phyloP scores from a whole-genome alignment of 37 sponge, comb jelly and placozoan species.

The Spongilla lacustris region DNA sequence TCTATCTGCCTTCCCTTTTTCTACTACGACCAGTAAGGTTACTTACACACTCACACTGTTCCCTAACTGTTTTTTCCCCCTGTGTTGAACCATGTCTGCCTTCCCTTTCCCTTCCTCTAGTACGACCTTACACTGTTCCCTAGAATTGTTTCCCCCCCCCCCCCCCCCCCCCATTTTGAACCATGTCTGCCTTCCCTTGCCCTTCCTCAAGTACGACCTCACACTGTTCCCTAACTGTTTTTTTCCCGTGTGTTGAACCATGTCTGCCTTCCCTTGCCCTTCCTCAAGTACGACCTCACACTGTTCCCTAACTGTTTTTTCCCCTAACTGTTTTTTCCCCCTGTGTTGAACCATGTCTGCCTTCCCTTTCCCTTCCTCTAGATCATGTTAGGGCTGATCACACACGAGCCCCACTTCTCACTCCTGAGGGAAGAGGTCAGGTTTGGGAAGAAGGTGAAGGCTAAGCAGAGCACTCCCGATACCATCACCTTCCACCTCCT shows the following conservation, averaged over 20 bases:
- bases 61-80: background rate
- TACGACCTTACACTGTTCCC: no score
- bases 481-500: conserved; percentile 94
- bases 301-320: no score
- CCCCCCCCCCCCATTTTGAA: background rate
- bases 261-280: no score
- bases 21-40: no score
- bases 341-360: background rate
- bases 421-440: conserved; percentile 94
- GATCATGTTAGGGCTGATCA: conserved; percentile 92
- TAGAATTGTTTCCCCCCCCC: no score
- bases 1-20: no score
- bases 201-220: conserved; percentile 60
- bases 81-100: background rate
- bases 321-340: background rate
- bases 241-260: background rate
- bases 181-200: background rate
- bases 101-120: conserved; percentile 23
- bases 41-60: no score
- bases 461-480: conserved; percentile 68
- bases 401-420: conserved; percentile 98
- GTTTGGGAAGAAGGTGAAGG: conserved; percentile 81
- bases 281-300: no score
- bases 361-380: background rate
- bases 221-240: no score